These are phyloP conservation scores for Archivesica marissinica DNA, from an alignment of 1,140 invertebrate genomes.

Conservation along the genomic window DNA sequence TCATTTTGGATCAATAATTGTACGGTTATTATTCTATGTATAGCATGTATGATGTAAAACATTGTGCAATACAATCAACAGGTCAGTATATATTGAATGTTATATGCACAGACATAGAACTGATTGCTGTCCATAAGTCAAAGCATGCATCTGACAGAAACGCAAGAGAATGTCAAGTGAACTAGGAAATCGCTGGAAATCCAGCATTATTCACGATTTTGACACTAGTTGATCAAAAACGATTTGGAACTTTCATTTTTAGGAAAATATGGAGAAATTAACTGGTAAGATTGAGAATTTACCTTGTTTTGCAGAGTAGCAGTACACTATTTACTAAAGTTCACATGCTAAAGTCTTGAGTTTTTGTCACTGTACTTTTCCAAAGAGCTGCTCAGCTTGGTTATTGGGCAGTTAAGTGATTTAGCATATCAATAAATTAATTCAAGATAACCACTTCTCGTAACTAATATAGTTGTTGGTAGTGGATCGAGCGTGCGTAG, in stretches of 20 bases:
- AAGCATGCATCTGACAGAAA: neutral
- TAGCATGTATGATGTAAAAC: conserved; percentile 13
- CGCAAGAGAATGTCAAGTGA: neutral
- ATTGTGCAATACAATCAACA: conserved; percentile 13
- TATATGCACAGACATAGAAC: neutral
- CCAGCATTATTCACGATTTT: neutral
- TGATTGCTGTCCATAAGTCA: conserved; percentile 3
- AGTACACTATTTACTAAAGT: no score
- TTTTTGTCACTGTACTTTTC: no score
- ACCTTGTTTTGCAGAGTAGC: neutral
- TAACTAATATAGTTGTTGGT: no score
- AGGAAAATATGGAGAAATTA: conserved; percentile 3
- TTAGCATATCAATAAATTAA: no score
- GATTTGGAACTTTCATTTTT: neutral
- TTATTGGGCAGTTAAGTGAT: no score
- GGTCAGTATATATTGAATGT: conserved; percentile 22
- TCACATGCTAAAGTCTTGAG: no score
- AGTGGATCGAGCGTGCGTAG: no score
- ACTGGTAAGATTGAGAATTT: neutral
- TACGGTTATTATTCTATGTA: conserved; percentile 16
- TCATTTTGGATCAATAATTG: conserved; percentile 33
- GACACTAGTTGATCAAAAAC: conserved; percentile 2
- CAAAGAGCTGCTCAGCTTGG: no score
- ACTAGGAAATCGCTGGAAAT: neutral
- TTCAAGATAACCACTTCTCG: no score